Percentiles rank a stretch among this genome's conserved stretches.
These are phyloP conservation scores for Drosophila nr. medialis DNA, from an alignment of 2,888 invertebrate species.

Conservation along the genomic window DNA sequence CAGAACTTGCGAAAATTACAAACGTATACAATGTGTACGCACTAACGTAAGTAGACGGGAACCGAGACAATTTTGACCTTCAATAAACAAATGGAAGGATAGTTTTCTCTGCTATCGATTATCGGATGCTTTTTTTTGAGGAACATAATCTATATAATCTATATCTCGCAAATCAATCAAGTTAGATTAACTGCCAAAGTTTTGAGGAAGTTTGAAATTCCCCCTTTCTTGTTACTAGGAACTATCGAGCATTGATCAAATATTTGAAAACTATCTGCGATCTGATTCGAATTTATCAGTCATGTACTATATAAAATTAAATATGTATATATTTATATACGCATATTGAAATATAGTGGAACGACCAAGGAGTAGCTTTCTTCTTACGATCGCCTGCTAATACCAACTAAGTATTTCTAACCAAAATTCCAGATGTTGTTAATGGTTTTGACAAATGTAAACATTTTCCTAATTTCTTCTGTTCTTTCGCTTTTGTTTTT, in stretches of 20 bases:
- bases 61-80: constrained; percentile 9
- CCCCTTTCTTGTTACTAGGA: neutral
- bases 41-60: neutral
- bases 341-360: neutral
- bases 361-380: neutral
- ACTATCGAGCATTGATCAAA: neutral
- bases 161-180: neutral
- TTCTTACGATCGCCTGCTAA: neutral
- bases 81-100: neutral
- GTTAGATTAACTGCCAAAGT: neutral
- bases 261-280: neutral
- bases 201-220: neutral
- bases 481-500: constrained; percentile 33
- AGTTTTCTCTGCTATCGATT: neutral
- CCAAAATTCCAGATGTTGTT: constrained; percentile 43
- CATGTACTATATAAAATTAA: too few species aligned
- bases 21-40: neutral
- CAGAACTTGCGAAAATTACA: constrained; percentile 27
- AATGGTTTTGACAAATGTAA: constrained; percentile 24
- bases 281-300: too few species aligned
- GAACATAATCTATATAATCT: neutral
- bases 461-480: constrained; percentile 2
- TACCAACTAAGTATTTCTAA: neutral
- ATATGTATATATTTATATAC: neutral
- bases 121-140: neutral